Evolutionary conservation across 1,140 invertebrate species (phyloP), one percentile per base, ranked within the genome.

Genomic region (Armadillidium nasatum): DNA sequence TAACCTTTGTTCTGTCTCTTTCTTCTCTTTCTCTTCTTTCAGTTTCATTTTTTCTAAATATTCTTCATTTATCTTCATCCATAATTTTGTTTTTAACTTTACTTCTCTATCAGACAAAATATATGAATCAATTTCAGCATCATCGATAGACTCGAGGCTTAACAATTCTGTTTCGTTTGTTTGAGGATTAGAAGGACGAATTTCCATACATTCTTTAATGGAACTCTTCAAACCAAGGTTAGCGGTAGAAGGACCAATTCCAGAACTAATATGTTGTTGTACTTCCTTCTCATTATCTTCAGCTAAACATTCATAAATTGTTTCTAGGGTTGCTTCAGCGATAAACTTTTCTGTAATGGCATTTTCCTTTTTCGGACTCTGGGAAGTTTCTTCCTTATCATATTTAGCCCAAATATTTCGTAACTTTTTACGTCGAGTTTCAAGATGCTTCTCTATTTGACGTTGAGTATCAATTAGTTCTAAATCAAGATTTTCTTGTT

Each of bases 101-200:
- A 91, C 88, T 85, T 97, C 95, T 76, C 90, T 87, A 33, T 92
- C 90, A 2, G 88, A 90, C 87, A 98, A 90, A 67, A 98, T 93
- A 82, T 96, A 93, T 71, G 88, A 89, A 83, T 94, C 91, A 13
- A 98, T 87, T 86, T 98, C 96, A 22, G 90, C 89, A 82, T 96
- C 93, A 82, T 96, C 94, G 33, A 96, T 88, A 69, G 91, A 94
- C 71, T 89, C 89, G 7, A 95, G 85, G 82, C 91, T 87, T n/a
- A 96, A 85, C 82, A 93, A 92, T 4, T 90, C 90, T 79, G 82
- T 81, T 1, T 85, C 86, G 19, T 77, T 72, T 22, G 79, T 75
- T 21, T 78, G 84, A 82, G 71, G 81, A 66, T 75, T 82, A 76
- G 60, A 83, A 82, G 66, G 74, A 44, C 66, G 73, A n/a, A 73